Evolutionary conservation across 2,888 invertebrate species (phyloP), one percentile per base, ranked within the genome.

Genomic region (Ecdyonurus torrentis): DNA sequence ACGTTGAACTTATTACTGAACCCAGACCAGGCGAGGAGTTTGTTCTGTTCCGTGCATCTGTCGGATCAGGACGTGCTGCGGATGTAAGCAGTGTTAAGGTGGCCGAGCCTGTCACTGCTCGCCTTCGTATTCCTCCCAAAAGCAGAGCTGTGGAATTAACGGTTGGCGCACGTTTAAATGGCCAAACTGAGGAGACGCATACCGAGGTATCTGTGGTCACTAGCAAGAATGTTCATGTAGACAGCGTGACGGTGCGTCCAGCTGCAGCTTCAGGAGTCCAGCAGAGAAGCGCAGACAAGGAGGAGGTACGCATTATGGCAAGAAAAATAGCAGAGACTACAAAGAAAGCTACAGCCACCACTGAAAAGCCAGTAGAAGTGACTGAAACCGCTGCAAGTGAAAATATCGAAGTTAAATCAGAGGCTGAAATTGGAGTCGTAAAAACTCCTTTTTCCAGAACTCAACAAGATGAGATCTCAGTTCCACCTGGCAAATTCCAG

Each of bases 1-100:
- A 83, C 68, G 80, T 81, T 65, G 80, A 83, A 69, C 75, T 83
- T 64, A 81, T 83, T 70, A 82, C 82, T 61, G 80, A 82, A 72
- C 81, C 85, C 18, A 77, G 81, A 67, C 82, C 82, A 20, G 84
- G 83, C 23, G 81, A 85, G 69, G 83, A 85, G 71, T 85, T 82
- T 72, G 85, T 85, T 58, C 77, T 81, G 69, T 81, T 85, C 63
- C 82, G 22, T 10, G 55, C 55, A 7, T 55, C 55, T 20, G 7
- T 20, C 7, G 19, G 19, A 5, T 55, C 55, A 22, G 55, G 55
- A 5, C 55, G 55, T n/a, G 5, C 37, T 37, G 37, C 37, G 5
- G 37, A 37, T 37, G 37, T 15, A 10, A 37, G 15, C 37, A 15
- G 7, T 15, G 15, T 10, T 5, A 5, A 10, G 37, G 37, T 15